Evolutionary conservation across 2,797 vertebrate species (phyloP).

Genomic region (Myotis daubentonii): DNA sequence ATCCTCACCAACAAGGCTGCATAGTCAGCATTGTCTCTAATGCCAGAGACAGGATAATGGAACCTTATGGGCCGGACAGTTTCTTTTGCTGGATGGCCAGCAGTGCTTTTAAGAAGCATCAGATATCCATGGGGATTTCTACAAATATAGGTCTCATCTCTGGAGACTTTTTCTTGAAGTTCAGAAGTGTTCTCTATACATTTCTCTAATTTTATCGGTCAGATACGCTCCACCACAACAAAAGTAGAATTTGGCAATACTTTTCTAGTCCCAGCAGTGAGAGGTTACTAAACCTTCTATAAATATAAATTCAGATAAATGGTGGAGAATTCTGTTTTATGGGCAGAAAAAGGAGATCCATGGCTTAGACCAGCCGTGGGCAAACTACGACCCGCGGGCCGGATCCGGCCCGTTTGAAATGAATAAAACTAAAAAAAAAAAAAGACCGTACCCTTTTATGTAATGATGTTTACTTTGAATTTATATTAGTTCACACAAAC

Average conservation of each 20-base stretch:
- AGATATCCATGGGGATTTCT: neutral
- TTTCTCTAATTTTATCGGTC: neutral
- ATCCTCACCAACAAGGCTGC: neutral
- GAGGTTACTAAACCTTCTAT: neutral
- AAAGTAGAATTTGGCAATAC: conserved; percentile 11
- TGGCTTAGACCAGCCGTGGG: neutral
- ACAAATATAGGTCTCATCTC: neutral
- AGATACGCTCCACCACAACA: neutral
- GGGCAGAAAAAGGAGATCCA: neutral
- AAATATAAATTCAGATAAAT: neutral
- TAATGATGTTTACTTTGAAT: no score
- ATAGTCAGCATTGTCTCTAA: neutral
- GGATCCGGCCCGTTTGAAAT: no score
- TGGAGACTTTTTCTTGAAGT: neutral
- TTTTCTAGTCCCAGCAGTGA: neutral
- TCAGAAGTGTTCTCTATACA: neutral
- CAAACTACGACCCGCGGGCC: no score
- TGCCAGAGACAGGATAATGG: neutral
- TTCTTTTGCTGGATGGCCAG: neutral
- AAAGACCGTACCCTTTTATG: no score
- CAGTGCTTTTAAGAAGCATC: neutral
- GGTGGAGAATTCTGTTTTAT: conserved; percentile 4
- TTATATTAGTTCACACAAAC: no score
- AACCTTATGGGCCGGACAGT: neutral
- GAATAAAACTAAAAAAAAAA: no score